These are phyloP conservation scores for Limosa lapponica DNA, from an alignment of 2,797 vertebrate species.

Conservation along the genomic window DNA sequence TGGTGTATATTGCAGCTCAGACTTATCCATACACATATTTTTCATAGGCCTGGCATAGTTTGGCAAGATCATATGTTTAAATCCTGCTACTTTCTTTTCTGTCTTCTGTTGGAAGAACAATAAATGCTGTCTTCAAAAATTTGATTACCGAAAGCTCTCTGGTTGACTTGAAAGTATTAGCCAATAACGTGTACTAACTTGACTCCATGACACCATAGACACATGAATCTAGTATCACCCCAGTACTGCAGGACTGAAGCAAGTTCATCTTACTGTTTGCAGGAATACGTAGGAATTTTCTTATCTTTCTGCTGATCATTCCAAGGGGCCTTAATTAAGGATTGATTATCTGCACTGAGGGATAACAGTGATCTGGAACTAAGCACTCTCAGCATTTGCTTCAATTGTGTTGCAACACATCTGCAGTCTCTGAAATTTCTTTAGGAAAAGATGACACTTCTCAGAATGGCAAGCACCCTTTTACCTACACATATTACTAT, in stretches of 20 bases:
- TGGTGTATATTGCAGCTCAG: neutral
- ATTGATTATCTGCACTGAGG: neutral
- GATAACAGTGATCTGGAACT: neutral
- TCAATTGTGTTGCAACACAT: neutral
- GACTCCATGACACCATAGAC: neutral
- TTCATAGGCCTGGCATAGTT: neutral
- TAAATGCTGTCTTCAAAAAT: neutral
- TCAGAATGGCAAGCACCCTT: neutral
- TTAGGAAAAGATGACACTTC: neutral
- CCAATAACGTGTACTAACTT: neutral
- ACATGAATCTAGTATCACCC: neutral
- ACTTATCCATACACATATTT: accelerated
- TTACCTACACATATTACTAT: neutral
- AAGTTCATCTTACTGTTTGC: neutral
- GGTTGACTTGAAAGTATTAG: neutral
- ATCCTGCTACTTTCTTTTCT: neutral
- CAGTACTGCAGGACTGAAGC: neutral
- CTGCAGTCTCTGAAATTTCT: accelerated
- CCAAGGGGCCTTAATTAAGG: neutral
- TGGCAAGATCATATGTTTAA: neutral
- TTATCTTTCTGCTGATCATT: neutral
- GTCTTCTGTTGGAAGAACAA: neutral
- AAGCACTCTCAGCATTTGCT: neutral
- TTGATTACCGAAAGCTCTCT: neutral
- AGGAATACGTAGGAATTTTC: neutral